Conservation (phyloP, 2,797 vertebrate species). For the Antennarius maculatus region DNA sequence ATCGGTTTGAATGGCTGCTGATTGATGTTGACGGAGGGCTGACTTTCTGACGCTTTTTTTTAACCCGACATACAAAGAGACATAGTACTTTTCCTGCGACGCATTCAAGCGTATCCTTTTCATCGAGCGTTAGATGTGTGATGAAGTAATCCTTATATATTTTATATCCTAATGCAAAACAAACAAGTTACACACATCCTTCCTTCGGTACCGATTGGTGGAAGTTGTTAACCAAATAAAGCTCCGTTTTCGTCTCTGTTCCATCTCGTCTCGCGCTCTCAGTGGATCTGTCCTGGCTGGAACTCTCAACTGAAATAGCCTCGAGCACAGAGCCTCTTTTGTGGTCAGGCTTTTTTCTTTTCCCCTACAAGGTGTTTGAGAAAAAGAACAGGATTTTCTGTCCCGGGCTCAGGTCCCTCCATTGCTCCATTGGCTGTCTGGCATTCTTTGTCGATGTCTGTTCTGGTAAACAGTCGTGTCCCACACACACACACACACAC, state of each 20-base stretch:
- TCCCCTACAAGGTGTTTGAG: slow-evolving; percentile 76
- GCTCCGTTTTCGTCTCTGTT: slow-evolving; percentile 52
- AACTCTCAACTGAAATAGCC: slow-evolving; percentile 69
- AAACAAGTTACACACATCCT: slow-evolving; percentile 73
- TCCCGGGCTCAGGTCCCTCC: slow-evolving; percentile 60
- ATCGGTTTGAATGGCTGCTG: not conserved
- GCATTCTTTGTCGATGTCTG: slow-evolving; percentile 44
- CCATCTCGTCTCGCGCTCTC: slow-evolving; percentile 59
- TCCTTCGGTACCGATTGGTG: slow-evolving; percentile 55
- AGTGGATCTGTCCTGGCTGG: slow-evolving; percentile 76
- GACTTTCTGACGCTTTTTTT: slow-evolving; percentile 29
- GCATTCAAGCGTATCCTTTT: slow-evolving; percentile 53
- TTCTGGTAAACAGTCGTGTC: slow-evolving; percentile 68
- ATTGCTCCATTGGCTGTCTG: slow-evolving; percentile 39
- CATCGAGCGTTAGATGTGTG: slow-evolving; percentile 58
- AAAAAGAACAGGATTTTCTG: slow-evolving; percentile 74
- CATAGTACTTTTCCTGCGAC: slow-evolving; percentile 23
- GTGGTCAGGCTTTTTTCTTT: slow-evolving; percentile 62
- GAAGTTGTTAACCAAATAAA: slow-evolving; percentile 71
- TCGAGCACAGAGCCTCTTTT: slow-evolving; percentile 77
- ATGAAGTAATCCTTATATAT: slow-evolving; percentile 70
- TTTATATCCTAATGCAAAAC: slow-evolving; percentile 73
- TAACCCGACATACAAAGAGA: slow-evolving; percentile 34
- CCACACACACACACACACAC: slow-evolving; percentile 33
- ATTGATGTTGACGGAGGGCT: slow-evolving; percentile 31